A percentile compares a stretch with the other conserved stretches of the same genome.
Evolutionary conservation across 2,797 vertebrate genomes (phyloP).

Genomic region (Phrynocephalus guinanensis): DNA sequence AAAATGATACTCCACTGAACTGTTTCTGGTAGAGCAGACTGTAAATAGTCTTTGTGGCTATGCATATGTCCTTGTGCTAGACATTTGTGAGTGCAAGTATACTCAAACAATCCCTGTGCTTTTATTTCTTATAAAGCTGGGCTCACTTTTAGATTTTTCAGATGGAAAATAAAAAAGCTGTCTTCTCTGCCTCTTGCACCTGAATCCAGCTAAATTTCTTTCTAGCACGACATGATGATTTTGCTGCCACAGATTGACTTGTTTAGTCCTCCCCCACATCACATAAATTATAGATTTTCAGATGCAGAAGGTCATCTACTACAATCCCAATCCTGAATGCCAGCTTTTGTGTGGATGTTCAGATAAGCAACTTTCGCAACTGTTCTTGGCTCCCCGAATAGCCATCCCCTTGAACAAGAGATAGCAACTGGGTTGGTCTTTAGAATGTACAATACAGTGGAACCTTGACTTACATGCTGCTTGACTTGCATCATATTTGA

Average conservation of each 20-base stretch:
- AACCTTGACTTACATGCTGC: too few species aligned
- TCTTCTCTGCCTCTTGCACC: background rate
- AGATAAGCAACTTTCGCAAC: too few species aligned
- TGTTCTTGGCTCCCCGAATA: too few species aligned
- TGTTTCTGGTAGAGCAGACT: slow-evolving; percentile 41
- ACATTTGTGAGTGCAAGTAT: slow-evolving; percentile 3
- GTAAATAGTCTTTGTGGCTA: slow-evolving; percentile 43
- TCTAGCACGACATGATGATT: background rate
- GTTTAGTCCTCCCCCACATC: background rate
- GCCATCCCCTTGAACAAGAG: too few species aligned
- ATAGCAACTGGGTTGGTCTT: too few species aligned
- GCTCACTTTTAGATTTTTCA: background rate
- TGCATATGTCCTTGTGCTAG: slow-evolving; percentile 29
- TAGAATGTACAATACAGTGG: too few species aligned
- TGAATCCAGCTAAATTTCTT: background rate
- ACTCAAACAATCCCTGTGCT: background rate
- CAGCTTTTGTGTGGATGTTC: too few species aligned
- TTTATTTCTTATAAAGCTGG: background rate
- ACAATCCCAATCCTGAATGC: background rate
- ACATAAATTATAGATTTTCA: background rate
- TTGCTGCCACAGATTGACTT: background rate
- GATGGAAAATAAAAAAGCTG: background rate
- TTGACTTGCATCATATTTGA: too few species aligned
- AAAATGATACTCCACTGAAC: slow-evolving; percentile 80
- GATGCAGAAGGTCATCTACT: background rate